These are phyloP conservation scores for Onthophagus sagittarius DNA, from an alignment of 2,888 invertebrate genomes.

Conservation along the genomic window DNA sequence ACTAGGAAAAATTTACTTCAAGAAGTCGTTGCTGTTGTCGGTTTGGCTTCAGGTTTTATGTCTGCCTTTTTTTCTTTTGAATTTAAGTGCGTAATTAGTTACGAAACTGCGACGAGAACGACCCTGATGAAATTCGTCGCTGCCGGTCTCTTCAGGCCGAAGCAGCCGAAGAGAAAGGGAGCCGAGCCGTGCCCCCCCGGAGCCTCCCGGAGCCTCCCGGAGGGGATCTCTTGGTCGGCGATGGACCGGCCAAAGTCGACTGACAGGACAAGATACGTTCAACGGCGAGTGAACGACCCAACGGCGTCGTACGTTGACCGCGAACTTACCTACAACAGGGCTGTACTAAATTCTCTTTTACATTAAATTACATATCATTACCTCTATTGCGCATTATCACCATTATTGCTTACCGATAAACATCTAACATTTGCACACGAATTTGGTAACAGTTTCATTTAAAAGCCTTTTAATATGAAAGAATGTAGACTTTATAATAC, in stretches of 20 bases:
- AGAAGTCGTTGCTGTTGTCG: background rate
- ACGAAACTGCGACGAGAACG: background rate
- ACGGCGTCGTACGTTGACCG: slow-evolving; percentile 4
- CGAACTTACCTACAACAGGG: background rate
- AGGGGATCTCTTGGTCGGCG: background rate
- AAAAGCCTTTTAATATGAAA: too few relatives aligned
- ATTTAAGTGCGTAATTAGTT: background rate
- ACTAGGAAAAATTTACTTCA: background rate
- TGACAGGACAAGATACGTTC: slow-evolving; percentile 12
- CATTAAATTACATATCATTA: background rate
- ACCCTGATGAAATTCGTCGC: background rate
- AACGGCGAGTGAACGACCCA: slow-evolving; percentile 8
- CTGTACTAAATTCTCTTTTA: background rate
- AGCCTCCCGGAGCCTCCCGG: background rate
- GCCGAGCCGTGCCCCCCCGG: background rate
- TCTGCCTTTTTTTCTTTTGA: background rate
- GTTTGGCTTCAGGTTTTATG: background rate
- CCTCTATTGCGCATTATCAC: too few relatives aligned
- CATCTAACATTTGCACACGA: too few relatives aligned
- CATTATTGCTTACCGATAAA: too few relatives aligned
- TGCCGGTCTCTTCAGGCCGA: background rate
- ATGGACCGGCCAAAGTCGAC: slow-evolving; percentile 10
- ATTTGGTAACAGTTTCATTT: too few relatives aligned
- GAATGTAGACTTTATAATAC: too few relatives aligned
- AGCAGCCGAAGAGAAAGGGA: background rate